Evolutionary conservation across 2,797 vertebrate genomes (phyloP).

Genomic region (Pitangus sulphuratus): DNA sequence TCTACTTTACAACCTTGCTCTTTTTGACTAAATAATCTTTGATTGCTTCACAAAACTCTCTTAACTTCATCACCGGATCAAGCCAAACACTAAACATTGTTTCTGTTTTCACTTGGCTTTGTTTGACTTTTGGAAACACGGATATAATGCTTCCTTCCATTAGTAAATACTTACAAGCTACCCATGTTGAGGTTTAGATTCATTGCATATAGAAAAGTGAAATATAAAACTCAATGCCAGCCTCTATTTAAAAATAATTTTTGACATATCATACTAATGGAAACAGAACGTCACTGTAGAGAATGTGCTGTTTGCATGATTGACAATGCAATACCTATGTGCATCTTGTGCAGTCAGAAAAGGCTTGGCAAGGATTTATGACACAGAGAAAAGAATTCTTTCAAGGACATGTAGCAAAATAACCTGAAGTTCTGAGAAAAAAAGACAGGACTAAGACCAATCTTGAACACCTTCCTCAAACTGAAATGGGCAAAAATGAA

Average conservation of each 20-base stretch:
- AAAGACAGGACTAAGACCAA: conserved; percentile 16
- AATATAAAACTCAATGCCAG: conserved; percentile 3
- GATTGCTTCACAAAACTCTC: conserved; percentile 22
- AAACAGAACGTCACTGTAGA: neutral
- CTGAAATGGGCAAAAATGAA: neutral
- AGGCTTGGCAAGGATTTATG: conserved; percentile 43
- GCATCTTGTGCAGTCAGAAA: conserved; percentile 33
- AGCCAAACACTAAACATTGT: neutral
- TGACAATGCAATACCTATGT: conserved; percentile 38
- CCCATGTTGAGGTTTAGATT: neutral
- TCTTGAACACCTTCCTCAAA: neutral
- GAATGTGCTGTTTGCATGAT: conserved; percentile 25
- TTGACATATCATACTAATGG: conserved; percentile 15
- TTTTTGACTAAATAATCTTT: conserved; percentile 24
- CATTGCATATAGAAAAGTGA: neutral
- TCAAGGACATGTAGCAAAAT: conserved; percentile 56
- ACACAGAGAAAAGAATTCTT: conserved; percentile 49
- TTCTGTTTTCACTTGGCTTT: conserved; percentile 2
- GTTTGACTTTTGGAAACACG: neutral
- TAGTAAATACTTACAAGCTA: neutral
- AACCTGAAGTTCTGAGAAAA: conserved; percentile 27
- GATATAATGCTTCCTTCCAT: neutral
- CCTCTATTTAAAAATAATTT: neutral
- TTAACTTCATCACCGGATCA: neutral
- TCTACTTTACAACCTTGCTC: neutral